Evolutionary conservation across 2,113 vertebrate genomes (phyloP).

Genomic region (Malurus cyaneus): DNA sequence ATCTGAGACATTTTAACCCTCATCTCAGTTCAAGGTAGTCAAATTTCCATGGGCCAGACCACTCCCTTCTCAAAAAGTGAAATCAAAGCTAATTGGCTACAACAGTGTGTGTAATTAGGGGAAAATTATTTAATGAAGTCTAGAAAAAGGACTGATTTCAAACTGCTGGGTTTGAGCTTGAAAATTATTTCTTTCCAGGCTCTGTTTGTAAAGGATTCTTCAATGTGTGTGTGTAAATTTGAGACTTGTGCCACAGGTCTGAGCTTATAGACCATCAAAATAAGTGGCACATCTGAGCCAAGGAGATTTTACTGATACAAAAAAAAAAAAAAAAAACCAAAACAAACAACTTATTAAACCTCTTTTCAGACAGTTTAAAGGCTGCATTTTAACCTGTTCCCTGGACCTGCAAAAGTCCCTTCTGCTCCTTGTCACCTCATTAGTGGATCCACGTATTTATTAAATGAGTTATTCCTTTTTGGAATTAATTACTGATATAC

Average conservation of each 20-base stretch:
- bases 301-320: not conserved
- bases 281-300: not conserved
- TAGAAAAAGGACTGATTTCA: not conserved
- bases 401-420: not conserved
- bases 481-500: not conserved
- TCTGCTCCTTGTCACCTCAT: not conserved
- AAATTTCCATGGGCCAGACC: not conserved
- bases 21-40: not conserved
- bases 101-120: not conserved
- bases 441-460: not conserved
- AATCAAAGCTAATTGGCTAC: not conserved
- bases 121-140: not conserved
- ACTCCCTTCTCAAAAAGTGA: not conserved
- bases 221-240: not conserved
- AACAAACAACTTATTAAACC: not conserved
- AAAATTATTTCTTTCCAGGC: not conserved
- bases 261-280: not conserved
- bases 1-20: not conserved
- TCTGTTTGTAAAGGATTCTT: not conserved
- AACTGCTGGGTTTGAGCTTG: not conserved
- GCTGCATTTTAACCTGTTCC: not conserved
- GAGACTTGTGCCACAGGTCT: not conserved
- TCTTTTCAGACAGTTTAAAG: not conserved
- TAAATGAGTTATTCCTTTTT: not conserved
- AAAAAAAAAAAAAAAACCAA: not conserved